Conservation (phyloP, 2,888 invertebrate species). For the Cepaea hortensis region DNA sequence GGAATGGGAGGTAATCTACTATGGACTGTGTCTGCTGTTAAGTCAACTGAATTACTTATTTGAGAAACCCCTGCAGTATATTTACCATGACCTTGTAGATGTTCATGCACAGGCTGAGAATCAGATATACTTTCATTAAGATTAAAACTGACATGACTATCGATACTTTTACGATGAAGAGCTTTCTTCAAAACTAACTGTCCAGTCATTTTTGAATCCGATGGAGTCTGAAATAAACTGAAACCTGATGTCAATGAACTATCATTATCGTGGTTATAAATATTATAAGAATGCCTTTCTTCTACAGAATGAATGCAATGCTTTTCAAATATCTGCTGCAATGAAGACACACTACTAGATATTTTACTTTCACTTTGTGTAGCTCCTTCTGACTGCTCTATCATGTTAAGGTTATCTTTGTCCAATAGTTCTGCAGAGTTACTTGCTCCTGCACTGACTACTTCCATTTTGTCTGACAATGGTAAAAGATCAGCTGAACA, state of each 20-base stretch:
- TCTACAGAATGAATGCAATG: background rate
- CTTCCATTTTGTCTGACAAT: background rate
- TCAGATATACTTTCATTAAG: background rate
- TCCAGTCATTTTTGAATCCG: background rate
- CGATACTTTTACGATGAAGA: conserved; percentile 35
- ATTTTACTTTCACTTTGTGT: background rate
- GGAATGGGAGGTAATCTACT: conserved; percentile 5
- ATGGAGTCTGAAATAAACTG: background rate
- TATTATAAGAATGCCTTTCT: background rate
- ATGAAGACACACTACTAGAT: background rate
- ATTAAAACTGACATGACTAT: conserved; percentile 33
- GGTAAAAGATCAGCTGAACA: background rate
- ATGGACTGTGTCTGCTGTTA: background rate
- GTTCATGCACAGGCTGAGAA: background rate
- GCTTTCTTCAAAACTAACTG: conserved; percentile 24
- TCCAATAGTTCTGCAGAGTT: background rate
- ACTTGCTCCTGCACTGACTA: background rate
- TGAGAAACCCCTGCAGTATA: background rate
- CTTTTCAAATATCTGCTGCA: background rate
- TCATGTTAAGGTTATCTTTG: background rate
- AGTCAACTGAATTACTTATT: background rate
- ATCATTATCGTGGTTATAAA: background rate
- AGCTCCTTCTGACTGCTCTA: background rate
- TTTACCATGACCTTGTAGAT: background rate
- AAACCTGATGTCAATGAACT: background rate